Evolutionary conservation across 2,113 vertebrate genomes (phyloP).

Genomic region (Odocoileus hemionus): DNA sequence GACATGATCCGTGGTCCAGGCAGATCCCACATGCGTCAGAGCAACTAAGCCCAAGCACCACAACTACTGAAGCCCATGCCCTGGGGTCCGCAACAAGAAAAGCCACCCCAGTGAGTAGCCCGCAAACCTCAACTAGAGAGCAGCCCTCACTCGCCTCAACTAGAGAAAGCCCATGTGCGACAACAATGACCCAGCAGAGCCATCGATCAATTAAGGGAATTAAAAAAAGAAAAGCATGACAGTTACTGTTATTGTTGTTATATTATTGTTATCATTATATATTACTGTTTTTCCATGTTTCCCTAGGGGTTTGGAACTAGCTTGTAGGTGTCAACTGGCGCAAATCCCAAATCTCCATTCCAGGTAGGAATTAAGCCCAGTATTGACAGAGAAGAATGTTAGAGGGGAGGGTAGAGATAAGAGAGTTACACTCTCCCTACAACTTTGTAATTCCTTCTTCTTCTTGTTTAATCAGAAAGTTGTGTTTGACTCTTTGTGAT

Average conservation of each 20-base stretch:
- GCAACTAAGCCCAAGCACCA: neutral
- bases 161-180: accelerated
- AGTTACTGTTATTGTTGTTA: neutral
- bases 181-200: neutral
- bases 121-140: neutral
- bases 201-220: neutral
- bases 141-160: neutral
- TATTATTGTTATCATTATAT: too few relatives aligned
- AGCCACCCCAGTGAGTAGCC: neutral
- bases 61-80: neutral
- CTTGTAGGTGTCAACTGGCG: neutral
- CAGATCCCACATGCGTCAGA: neutral
- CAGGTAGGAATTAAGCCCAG: neutral
- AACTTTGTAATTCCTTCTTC: neutral
- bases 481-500: neutral
- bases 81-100: neutral
- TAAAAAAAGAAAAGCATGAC: neutral
- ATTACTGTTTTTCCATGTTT: neutral
- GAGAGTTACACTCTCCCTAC: neutral
- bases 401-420: neutral
- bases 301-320: neutral
- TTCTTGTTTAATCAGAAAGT: neutral
- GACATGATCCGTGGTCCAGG: neutral
- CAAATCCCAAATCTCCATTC: neutral
- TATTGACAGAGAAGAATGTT: neutral